Percentiles rank a stretch among this genome's conserved stretches.
phyloP scores from a whole-genome alignment of 2,113 vertebrate species.

The Myanophis thanlyinensis region DNA sequence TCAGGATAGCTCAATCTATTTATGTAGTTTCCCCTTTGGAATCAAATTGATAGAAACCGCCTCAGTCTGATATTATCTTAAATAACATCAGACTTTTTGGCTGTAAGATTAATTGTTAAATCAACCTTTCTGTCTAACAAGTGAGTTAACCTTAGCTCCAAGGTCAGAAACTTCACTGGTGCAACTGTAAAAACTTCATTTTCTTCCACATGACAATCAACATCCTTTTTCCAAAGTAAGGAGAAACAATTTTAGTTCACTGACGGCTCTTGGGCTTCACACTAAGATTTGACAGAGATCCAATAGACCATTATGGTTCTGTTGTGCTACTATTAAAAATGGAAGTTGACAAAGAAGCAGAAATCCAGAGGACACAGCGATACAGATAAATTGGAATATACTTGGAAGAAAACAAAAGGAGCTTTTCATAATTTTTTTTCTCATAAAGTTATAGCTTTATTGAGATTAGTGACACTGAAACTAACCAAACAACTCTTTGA shows the following conservation, averaged over 20 bases:
- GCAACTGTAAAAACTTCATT: background rate
- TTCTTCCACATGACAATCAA: background rate
- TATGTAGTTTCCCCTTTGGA: background rate
- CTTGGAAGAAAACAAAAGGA: background rate
- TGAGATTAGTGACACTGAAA: background rate
- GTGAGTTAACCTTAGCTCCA: background rate
- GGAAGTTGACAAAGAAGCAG: background rate
- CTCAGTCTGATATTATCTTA: background rate
- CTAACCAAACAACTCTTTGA: background rate
- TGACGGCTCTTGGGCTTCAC: background rate
- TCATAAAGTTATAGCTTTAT: background rate
- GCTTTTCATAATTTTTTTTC: background rate
- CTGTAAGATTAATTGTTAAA: slow-evolving; percentile 16
- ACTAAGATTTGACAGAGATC: background rate
- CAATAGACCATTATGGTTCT: background rate
- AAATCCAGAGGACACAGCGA: background rate
- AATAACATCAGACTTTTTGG: background rate
- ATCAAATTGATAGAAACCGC: background rate
- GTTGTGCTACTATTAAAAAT: background rate
- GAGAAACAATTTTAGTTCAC: background rate
- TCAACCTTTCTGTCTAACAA: slow-evolving; percentile 19
- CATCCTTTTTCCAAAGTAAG: background rate
- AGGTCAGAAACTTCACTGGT: background rate
- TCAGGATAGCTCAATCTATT: background rate
- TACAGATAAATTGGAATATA: background rate